Conservation (phyloP, 2,888 invertebrate genomes). For the Branchellion lobata region DNA sequence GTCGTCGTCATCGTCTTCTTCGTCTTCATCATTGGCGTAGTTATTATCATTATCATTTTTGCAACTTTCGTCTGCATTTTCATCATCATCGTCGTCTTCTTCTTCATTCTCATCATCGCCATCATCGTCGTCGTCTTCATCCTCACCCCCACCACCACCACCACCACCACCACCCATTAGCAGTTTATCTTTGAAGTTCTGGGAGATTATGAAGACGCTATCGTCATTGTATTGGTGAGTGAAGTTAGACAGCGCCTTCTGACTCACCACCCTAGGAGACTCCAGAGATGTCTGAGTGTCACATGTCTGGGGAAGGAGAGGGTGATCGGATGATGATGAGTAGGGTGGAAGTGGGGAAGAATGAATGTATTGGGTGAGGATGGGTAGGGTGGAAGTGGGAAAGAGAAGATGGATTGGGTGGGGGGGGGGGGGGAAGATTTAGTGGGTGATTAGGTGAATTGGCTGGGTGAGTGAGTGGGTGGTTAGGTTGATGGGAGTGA, state of each 20-base stretch:
- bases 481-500: no score
- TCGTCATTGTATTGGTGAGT: not conserved
- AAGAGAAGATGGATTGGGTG: no score
- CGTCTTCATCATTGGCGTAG: not conserved
- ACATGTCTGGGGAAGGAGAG: not conserved
- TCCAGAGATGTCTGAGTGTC: not conserved
- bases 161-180: slow-evolving; percentile 32
- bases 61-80: not conserved
- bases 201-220: slow-evolving; percentile 2
- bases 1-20: not conserved
- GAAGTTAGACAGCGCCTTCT: not conserved
- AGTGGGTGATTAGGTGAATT: no score
- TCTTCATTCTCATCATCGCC: slow-evolving; percentile 30
- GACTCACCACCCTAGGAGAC: not conserved
- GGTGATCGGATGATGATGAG: not conserved
- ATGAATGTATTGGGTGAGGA: no score
- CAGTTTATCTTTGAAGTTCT: not conserved
- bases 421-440: no score
- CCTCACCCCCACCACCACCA: slow-evolving; percentile 32
- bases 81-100: not conserved
- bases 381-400: no score
- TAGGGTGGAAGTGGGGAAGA: not conserved
- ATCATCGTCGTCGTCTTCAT: slow-evolving; percentile 40
- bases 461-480: no score
- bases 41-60: slow-evolving; percentile 8